Evolutionary conservation across 2,888 invertebrate genomes (phyloP), one percentile per base, ranked within the genome.

Genomic region (Caenorhabditis sp.): DNA sequence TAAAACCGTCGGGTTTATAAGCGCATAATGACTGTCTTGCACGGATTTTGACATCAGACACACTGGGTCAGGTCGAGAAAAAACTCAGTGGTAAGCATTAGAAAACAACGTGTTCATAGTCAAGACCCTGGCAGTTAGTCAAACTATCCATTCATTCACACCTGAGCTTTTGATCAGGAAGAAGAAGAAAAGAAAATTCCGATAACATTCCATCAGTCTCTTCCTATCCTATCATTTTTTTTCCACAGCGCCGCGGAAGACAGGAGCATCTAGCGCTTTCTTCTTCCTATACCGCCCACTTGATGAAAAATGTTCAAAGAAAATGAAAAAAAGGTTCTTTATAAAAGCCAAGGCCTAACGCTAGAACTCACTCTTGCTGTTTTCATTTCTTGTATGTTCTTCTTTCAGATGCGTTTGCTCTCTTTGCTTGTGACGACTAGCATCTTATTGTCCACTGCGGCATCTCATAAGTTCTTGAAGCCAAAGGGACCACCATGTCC

Each of bases 401-500:
- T 28, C 64, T 72, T 79, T 32, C 70, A 79, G 79, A 79, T 79
- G 79, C 58, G 58, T 22, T 50, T 51, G 65, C 58, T 71, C 60
- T 79, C 79, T 32, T 47, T 65, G 35, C 53, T 79, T 61, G 71
- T 68, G 13, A 35, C 53, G 15, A 20, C 65, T 37, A 18, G 47
- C 4, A 32, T 50, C 11, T 15, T 70, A 1, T 13, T 69, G 13
- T 24, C 61, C n/a, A 22, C 24, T 15, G 71, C 65, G 2, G 60
- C 32, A 40, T 9, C 32, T 4, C 32, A 32, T 13, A 64, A 37
- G 35, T 24, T 26, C 6, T 22, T 72, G 24, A 68, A 35, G 2
- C 55, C 62, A 0, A 51, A 56, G n/a, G 74, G 69, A 28, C 64
- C 68, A 40, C 55, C 60, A 37, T 81, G 81, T 37, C 65, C 76